Conservation (phyloP, 2,113 vertebrate genomes). For the Pollachius pollachius region DNA sequence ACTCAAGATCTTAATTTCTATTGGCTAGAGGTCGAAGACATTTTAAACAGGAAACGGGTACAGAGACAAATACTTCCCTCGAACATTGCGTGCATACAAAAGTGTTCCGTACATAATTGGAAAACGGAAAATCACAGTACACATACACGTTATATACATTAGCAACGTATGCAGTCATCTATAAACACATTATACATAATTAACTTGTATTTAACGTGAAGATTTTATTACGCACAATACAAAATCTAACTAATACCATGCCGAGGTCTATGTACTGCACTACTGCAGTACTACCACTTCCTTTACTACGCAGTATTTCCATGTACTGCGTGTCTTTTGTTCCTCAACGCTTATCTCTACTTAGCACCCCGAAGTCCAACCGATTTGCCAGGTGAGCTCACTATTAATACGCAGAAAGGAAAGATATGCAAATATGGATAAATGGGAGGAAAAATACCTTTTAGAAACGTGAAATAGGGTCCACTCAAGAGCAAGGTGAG, state of each 20-base stretch:
- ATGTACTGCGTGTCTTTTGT: constrained; percentile 63
- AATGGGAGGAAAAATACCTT: neutral
- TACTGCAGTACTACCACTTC: constrained; percentile 74
- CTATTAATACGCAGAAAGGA: neutral
- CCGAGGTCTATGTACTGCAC: constrained; percentile 56
- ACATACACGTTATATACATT: neutral
- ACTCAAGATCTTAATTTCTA: neutral
- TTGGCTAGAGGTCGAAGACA: constrained; percentile 29
- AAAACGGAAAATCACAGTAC: constrained; percentile 22
- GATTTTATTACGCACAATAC: no score
- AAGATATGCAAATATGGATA: neutral
- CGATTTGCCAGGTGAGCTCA: constrained; percentile 51
- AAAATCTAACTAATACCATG: no score
- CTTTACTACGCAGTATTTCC: constrained; percentile 70
- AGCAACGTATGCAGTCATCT: neutral
- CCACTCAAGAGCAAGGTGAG: constrained; percentile 29
- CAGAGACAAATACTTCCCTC: constrained; percentile 60
- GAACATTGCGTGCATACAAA: constrained; percentile 41
- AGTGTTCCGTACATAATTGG: constrained; percentile 60
- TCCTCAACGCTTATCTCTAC: constrained; percentile 39
- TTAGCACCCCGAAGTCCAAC: constrained; percentile 23
- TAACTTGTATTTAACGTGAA: constrained; percentile 28
- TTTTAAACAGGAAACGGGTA: constrained; percentile 58
- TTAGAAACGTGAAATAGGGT: constrained; percentile 19
- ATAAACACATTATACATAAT: constrained; percentile 2